A percentile compares a stretch with the other conserved stretches of the same genome.
Conservation (phyloP, 1,140 invertebrate genomes). For the Geopemphigus sp. region DNA sequence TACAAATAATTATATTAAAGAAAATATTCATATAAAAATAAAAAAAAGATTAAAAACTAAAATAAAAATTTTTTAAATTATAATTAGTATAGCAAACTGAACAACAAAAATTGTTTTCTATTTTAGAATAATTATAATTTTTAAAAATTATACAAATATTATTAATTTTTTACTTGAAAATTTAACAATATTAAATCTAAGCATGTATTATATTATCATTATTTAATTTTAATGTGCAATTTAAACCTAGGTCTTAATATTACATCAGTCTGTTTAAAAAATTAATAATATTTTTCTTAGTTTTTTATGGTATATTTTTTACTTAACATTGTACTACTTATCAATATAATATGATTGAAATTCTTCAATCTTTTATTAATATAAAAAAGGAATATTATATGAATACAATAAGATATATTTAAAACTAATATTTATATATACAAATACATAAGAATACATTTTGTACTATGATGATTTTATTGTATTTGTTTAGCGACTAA, state of each 20-base stretch:
- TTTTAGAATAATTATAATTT: neutral
- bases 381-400: too few relatives aligned
- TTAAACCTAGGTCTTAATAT: conserved; percentile 15
- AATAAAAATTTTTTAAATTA: neutral
- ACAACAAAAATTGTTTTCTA: neutral
- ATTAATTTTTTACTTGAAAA: neutral
- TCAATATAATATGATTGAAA: neutral
- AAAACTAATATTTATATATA: too few relatives aligned
- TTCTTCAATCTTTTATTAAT: too few relatives aligned
- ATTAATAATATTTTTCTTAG: neutral
- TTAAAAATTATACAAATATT: conserved; percentile 23
- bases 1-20: neutral
- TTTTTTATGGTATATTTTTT: conserved; percentile 46
- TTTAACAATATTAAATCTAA: neutral
- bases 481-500: too few relatives aligned
- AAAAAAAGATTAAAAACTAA: neutral
- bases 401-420: too few relatives aligned
- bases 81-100: neutral
- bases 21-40: neutral
- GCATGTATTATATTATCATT: neutral
- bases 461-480: too few relatives aligned
- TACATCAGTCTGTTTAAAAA: conserved; percentile 31
- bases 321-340: neutral
- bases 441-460: too few relatives aligned
- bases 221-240: conserved; percentile 43